Evolutionary conservation across 2,797 vertebrate species (phyloP).

Genomic region (Molothrus aeneus): DNA sequence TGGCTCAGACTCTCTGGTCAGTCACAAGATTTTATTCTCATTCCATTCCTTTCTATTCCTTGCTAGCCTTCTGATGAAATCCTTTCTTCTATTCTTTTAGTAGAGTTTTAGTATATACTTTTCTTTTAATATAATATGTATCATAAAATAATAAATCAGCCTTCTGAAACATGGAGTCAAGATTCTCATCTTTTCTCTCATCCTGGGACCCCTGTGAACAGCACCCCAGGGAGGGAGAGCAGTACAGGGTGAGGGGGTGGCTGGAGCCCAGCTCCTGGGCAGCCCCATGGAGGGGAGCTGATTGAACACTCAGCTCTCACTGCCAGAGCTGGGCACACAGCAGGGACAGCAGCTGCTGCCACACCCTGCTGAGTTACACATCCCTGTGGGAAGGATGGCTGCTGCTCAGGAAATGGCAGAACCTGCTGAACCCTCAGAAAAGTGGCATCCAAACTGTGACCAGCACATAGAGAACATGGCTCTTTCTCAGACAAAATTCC

Average conservation of each 20-base stretch:
- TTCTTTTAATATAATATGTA: too few species aligned
- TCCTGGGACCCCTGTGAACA: too few species aligned
- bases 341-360: not conserved
- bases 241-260: too few species aligned
- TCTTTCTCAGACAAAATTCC: not conserved
- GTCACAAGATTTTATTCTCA: too few species aligned
- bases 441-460: not conserved
- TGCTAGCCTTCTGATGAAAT: too few species aligned
- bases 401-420: not conserved
- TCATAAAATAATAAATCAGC: too few species aligned
- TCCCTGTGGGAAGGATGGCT: not conserved
- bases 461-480: not conserved
- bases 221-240: not conserved
- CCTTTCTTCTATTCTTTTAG: too few species aligned
- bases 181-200: too few species aligned
- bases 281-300: not conserved
- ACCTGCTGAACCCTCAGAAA: not conserved
- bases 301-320: not conserved
- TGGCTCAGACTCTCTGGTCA: too few species aligned
- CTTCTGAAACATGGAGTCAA: too few species aligned
- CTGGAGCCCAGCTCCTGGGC: not conserved
- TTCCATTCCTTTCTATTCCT: too few species aligned
- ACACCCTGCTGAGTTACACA: fast-evolving
- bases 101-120: too few species aligned
- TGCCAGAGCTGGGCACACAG: not conserved